Base-by-base conservation (phyloP, 2,113 vertebrate species). In the Sporophila hypoxantha region DNA sequence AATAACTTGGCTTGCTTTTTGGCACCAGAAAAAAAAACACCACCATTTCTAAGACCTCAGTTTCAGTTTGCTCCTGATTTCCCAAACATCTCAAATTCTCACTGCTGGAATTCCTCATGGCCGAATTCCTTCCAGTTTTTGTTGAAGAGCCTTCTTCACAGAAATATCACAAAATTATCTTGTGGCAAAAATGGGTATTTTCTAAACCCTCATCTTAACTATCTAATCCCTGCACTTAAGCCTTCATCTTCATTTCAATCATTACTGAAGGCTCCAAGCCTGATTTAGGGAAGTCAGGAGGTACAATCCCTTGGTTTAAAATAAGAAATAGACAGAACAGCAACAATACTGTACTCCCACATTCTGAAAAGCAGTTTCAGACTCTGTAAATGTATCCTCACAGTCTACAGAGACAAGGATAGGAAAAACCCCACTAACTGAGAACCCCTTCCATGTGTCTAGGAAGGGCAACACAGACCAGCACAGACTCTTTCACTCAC, bases 81-180 rank as follows among this genome's bases (percentile, higher is more conserved):
- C 94, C 92, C 92, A 94, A 95, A 95, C 92, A 90, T 92, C 93
- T 94, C 92, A 93, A 77, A 80, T 93, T 93, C 82, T 85, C 89
- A 82, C 89, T 94, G 89, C 49, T 94, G 92, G 91, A 94, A 92
- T 94, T 94, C 65, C 71, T 95, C 52, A 85, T 8, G 8, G 81
- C 47, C 17, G 44, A 94, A 94, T 92, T 76, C 71, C 84, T 93
- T 94, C 82, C 85, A 93, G 73, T 67, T 87, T 89, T 91, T 90
- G 44, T 82, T 92, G 68, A 94, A 92, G 68, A 77, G 36, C 17
- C 67, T 87, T 78, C 85, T 89, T 91, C 71, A 89, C 42, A 93
- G 85, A 93, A 94, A 81, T 69, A 92, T 92, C 89, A 77, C 0
- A 3, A 89, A 94, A 93, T 84, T 85, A 93, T 92, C 85, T 85